These are phyloP conservation scores for Odocoileus hemionus DNA, from an alignment of 2,113 vertebrate genomes.

Conservation along the genomic window DNA sequence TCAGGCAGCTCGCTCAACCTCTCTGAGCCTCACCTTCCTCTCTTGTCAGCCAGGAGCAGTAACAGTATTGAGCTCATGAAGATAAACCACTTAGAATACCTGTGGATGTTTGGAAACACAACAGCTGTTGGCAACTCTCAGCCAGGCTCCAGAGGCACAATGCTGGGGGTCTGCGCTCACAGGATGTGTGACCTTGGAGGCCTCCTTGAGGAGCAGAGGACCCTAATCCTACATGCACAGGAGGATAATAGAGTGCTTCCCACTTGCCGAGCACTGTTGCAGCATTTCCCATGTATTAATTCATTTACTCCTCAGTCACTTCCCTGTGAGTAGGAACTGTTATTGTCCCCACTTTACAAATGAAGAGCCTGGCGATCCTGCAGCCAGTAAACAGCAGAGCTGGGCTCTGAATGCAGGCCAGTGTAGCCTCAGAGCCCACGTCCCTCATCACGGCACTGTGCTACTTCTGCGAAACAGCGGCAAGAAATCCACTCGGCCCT, in stretches of 20 bases:
- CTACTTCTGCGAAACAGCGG: rapidly evolving
- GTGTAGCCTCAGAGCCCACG: not conserved
- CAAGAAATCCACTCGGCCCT: not conserved
- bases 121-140: rapidly evolving
- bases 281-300: not conserved
- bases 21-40: not conserved
- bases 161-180: rapidly evolving
- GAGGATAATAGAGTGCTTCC: not conserved
- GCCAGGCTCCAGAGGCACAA: no score
- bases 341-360: not conserved
- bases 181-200: not conserved
- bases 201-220: not conserved
- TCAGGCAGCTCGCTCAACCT: not conserved
- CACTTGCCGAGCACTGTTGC: no score
- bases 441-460: not conserved
- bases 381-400: not conserved
- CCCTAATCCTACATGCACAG: not conserved
- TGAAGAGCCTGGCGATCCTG: not conserved
- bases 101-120: not conserved
- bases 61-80: not conserved
- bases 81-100: rapidly evolving
- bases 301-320: not conserved
- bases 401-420: not conserved
- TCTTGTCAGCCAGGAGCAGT: not conserved
- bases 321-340: not conserved